Evolutionary conservation across 2,888 invertebrate species (phyloP), one percentile per base, ranked within the genome.

Genomic region (Plagiodera versicolora): DNA sequence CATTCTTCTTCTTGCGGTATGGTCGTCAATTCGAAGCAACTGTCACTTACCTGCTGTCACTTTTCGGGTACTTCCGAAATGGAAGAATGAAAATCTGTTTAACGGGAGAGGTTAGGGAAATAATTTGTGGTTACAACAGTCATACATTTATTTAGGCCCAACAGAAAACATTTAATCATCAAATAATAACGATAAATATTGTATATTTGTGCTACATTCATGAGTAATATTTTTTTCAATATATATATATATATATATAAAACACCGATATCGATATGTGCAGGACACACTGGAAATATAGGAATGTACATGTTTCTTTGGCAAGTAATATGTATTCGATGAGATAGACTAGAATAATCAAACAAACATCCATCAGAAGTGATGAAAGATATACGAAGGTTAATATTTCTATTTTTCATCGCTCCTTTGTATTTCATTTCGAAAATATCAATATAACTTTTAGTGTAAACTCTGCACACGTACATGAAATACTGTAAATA

Each of bases 101-200:
- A n/a, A n/a, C n/a, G n/a, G n/a, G n/a, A n/a, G n/a, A n/a, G n/a
- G n/a, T n/a, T n/a, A n/a, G n/a, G n/a, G n/a, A n/a, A n/a, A n/a
- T n/a, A n/a, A n/a, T n/a, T n/a, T n/a, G n/a, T n/a, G n/a, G 24
- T 16, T 17, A 30, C 30, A 60, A 60, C 56, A 55, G 50, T 60
- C 14, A 55, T 48, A 63, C 60, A 63, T 60, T 58, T 48, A 59
- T 60, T 63, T 58, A 57, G 60, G 63, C 63, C 60, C 51, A 65
- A 63, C 53, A 39, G 19, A 63, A 61, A 32, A 55, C 56, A 61
- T 54, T 56, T 49, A 61, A 45, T 24, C 63, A 63, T 56, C 45
- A 45, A 58, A 49, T 56, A 53, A 64, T 55, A 16, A 58, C 56
- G 53, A 61, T 58, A 63, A 60, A 62, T 65, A 60, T 58, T 20